Conservation (phyloP, 2,797 vertebrate genomes). For the Sarcoramphus papa region DNA sequence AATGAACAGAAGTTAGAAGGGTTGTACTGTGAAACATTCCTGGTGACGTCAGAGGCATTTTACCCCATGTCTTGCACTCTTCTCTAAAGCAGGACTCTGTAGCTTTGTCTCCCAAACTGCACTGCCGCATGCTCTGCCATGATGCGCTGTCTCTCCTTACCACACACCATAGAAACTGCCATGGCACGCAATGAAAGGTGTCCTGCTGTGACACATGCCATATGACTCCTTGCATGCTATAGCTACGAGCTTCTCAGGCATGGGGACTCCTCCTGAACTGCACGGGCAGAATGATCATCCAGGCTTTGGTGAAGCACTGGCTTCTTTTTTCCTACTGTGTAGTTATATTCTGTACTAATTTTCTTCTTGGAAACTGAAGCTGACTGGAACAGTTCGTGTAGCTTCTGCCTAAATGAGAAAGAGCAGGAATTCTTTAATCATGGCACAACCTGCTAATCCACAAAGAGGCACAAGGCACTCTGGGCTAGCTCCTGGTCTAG, state of each 20-base stretch:
- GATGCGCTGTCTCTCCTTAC: not conserved
- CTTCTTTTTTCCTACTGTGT: not conserved
- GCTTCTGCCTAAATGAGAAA: conserved; percentile 21
- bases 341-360: not conserved
- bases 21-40: not conserved
- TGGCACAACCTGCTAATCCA: not conserved
- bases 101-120: not conserved
- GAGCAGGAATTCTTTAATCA: conserved; percentile 17
- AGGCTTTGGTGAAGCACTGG: not conserved
- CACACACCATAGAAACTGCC: not conserved
- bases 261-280: not conserved
- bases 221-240: not conserved
- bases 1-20: not conserved
- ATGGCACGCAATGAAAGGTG: not conserved
- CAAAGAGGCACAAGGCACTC: not conserved
- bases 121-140: not conserved
- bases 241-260: not conserved
- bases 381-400: not conserved
- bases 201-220: not conserved
- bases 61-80: not conserved
- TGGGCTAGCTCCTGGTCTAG: not conserved
- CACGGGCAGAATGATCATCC: not conserved
- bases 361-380: conserved; percentile 3
- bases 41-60: not conserved
- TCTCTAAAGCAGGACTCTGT: not conserved